Conservation (phyloP, 2,888 invertebrate genomes). For the Glomeris marginata region DNA sequence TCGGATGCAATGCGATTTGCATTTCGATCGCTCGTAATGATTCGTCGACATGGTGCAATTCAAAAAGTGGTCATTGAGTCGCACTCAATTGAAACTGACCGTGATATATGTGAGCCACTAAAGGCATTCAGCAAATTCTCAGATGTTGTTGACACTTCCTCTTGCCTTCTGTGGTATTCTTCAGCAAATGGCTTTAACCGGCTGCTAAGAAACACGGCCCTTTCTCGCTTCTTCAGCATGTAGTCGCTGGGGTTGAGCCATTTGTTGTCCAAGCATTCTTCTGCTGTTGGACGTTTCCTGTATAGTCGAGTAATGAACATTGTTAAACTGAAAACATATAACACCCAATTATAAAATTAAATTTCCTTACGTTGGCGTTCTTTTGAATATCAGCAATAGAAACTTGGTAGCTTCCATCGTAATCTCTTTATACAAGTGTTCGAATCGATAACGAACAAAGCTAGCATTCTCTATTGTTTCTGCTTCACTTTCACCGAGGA, state of each 20-base stretch:
- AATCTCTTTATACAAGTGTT: conserved; percentile 83
- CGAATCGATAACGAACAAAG: conserved; percentile 82
- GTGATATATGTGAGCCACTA: conserved; percentile 11
- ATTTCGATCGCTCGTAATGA: no score
- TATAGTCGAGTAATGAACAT: conserved; percentile 20
- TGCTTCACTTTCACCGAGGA: conserved; percentile 60
- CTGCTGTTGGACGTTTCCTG: conserved; percentile 83
- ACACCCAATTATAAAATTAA: neutral
- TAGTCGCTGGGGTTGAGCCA: conserved; percentile 87
- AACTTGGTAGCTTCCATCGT: conserved; percentile 86
- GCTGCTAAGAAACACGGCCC: conserved; percentile 69
- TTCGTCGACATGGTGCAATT: neutral
- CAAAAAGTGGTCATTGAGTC: conserved; percentile 14
- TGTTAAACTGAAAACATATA: no score
- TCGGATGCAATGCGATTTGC: no score
- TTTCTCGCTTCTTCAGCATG: conserved; percentile 81
- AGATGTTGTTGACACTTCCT: conserved; percentile 43
- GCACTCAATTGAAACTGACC: conserved; percentile 15
- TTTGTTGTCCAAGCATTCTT: conserved; percentile 89
- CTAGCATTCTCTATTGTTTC: conserved; percentile 85
- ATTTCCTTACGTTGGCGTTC: conserved; percentile 61
- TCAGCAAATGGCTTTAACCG: conserved; percentile 53
- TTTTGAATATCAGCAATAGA: conserved; percentile 88
- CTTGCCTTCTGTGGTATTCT: conserved; percentile 56
- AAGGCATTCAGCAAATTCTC: conserved; percentile 37